Percentiles rank a stretch among this genome's conserved stretches.
phyloP scores from a whole-genome alignment of 2,797 vertebrate genomes.

The Paramormyrops hopkinsi region DNA sequence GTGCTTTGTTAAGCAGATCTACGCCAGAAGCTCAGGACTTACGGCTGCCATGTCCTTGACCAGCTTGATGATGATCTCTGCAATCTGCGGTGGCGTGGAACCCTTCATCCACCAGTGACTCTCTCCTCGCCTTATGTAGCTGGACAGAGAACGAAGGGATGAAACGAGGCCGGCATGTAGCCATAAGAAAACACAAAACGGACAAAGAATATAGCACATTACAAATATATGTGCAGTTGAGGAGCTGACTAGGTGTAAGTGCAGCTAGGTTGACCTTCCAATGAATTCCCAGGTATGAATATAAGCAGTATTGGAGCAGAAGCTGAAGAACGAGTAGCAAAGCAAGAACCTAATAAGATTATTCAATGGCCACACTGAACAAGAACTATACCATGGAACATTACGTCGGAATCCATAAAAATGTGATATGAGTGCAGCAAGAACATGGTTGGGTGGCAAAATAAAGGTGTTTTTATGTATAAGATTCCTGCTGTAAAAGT shows the following conservation, averaged over 20 bases:
- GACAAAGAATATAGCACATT: neutral
- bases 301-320: neutral
- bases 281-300: neutral
- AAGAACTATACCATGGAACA: neutral
- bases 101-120: conserved; percentile 99
- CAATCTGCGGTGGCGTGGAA: conserved; percentile 94
- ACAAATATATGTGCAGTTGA: neutral
- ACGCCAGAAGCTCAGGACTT: conserved; percentile 48
- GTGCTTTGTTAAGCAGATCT: neutral
- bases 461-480: neutral
- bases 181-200: neutral
- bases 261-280: neutral
- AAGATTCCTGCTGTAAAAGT: neutral
- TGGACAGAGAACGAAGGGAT: conserved; percentile 40
- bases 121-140: conserved; percentile 92
- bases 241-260: neutral
- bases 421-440: neutral
- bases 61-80: conserved; percentile 98
- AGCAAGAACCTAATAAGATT: neutral
- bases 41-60: conserved; percentile 99
- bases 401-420: neutral
- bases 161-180: neutral
- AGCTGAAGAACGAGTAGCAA: neutral
- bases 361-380: neutral
- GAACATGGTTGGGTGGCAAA: neutral